Base-by-base conservation (phyloP, 1,140 invertebrate genomes). In the Bathynomus jamesi region DNA sequence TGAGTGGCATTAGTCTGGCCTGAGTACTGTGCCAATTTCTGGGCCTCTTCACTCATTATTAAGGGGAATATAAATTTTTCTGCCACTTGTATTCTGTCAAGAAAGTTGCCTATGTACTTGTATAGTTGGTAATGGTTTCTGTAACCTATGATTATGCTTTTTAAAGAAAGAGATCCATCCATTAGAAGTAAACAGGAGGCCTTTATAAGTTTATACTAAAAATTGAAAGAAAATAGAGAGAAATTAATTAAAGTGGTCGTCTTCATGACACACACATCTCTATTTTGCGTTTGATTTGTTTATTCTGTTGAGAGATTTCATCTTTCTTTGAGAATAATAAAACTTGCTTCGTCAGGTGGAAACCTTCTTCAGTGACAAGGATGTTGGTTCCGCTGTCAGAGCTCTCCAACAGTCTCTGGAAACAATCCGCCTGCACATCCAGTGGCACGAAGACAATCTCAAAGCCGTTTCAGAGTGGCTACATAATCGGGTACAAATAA, bases 391-490 rank as follows among this genome's bases (percentile, higher is more conserved):
- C 7, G 89, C 88, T 25, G 81, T 84, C 28, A 80, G 88, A 77
- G 85, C 88, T n/a, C 81, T 91, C 27, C 85, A 89, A 31, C 89
- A 91, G 79, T 89, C 88, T 78, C 80, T 91, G 66, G 90, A 92
- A 82, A 89, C 85, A n/a, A 90, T 92, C 69, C 86, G 86, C 77
- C 84, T 90, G 46, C 91, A 91, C 80, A 89, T 91, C n/a, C 85
- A 89, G 69, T 92, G 90, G 89, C 86, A 90, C 1, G 82, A 86
- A 46, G 83, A 86, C 40, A 89, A 90, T 76, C 87, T 87, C n/a
- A 83, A 85, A 2, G 80, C 82, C 40, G 83, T 89, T 29, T 84
- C 86, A 72, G 76, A 84, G 61, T 89, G 88, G 88, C 82, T 89
- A 2, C 80, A 80, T n/a, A 81, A 83, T 31, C 82, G 86, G 5